Evolutionary conservation across 2,888 invertebrate genomes (phyloP).

Genomic region (Drosophila picticornis): DNA sequence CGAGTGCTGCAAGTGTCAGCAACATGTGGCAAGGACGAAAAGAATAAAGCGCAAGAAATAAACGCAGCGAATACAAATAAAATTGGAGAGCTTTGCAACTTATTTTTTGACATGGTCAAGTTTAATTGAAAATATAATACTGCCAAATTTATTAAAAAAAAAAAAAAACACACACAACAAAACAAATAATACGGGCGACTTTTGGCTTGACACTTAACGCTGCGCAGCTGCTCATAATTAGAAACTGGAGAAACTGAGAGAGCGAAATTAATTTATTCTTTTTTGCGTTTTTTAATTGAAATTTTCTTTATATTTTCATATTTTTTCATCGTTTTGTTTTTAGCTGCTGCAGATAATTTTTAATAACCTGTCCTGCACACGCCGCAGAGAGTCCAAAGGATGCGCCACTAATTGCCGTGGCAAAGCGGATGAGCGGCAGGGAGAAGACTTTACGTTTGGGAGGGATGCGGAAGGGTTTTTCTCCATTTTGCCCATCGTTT

Average conservation of each 20-base stretch:
- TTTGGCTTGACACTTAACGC: slow-evolving; percentile 69
- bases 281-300: slow-evolving; percentile 79
- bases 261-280: slow-evolving; percentile 75
- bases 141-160: slow-evolving; percentile 56
- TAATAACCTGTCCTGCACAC: slow-evolving; percentile 69
- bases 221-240: slow-evolving; percentile 75
- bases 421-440: slow-evolving; percentile 28
- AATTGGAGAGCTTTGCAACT: slow-evolving; percentile 33
- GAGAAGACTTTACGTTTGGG: slow-evolving; percentile 8
- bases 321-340: slow-evolving; percentile 27
- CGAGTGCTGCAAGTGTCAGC: slow-evolving; percentile 78
- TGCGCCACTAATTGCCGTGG: slow-evolving; percentile 61
- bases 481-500: slow-evolving; percentile 53
- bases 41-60: slow-evolving; percentile 53
- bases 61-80: slow-evolving; percentile 38
- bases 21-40: slow-evolving; percentile 73
- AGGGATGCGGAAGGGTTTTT: slow-evolving; percentile 65
- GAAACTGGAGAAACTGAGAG: slow-evolving; percentile 51
- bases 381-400: slow-evolving; percentile 44
- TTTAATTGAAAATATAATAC: slow-evolving; percentile 75
- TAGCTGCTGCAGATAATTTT: slow-evolving; percentile 71
- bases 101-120: slow-evolving; percentile 75
- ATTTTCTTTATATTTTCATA: slow-evolving; percentile 49
- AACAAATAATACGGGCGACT: slow-evolving; percentile 47
- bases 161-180: slow-evolving; percentile 15